These are phyloP conservation scores for Thunnus maccoyii DNA, from an alignment of 2,113 vertebrate species.

Conservation along the genomic window DNA sequence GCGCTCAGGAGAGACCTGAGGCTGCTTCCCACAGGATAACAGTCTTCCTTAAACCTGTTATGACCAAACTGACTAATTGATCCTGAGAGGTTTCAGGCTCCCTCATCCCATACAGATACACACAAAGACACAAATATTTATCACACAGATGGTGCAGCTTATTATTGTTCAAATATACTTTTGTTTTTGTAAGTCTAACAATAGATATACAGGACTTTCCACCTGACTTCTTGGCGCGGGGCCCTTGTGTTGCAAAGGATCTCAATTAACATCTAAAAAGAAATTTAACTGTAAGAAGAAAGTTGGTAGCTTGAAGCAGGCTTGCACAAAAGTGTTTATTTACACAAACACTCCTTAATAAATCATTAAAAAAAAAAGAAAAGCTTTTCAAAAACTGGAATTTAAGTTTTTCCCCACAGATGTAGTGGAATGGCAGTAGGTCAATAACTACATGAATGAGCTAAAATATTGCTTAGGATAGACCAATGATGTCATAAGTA, in stretches of 20 bases:
- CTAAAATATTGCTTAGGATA: too few relatives aligned
- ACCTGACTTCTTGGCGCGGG: background rate
- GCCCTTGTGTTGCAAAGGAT: background rate
- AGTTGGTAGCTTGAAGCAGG: too few relatives aligned
- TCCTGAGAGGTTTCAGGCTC: conserved; percentile 43
- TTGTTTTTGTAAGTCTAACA: background rate
- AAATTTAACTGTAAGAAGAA: background rate
- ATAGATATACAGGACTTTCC: background rate
- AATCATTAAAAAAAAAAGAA: background rate
- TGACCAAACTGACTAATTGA: conserved; percentile 69
- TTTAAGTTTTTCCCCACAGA: too few relatives aligned
- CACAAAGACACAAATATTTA: conserved; percentile 46
- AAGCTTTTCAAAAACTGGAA: too few relatives aligned
- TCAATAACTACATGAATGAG: too few relatives aligned
- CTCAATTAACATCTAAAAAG: background rate
- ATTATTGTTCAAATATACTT: conserved; percentile 19
- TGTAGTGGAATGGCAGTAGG: too few relatives aligned
- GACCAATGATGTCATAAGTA: too few relatives aligned
- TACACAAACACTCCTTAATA: background rate
- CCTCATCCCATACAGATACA: background rate
- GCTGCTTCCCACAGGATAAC: conserved; percentile 28
- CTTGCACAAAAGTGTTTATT: too few relatives aligned
- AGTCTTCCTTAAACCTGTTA: conserved; percentile 35
- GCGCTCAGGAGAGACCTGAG: conserved; percentile 7
- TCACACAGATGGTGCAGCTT: conserved; percentile 9